Percentiles rank a stretch among this genome's conserved stretches.
These are phyloP conservation scores for Harmothoe impar DNA, from an alignment of 2,888 invertebrate species.

Conservation along the genomic window DNA sequence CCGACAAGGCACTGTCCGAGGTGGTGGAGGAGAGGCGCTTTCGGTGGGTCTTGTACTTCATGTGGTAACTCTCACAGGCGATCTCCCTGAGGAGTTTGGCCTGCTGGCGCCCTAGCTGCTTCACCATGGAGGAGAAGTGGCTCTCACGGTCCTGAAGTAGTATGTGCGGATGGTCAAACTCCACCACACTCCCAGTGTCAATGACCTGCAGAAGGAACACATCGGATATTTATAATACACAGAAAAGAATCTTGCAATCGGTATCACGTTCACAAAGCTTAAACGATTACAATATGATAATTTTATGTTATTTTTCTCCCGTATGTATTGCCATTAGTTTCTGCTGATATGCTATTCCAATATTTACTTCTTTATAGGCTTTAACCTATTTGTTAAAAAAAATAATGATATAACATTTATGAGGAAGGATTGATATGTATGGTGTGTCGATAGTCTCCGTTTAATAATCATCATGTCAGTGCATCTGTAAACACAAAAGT, in stretches of 20 bases:
- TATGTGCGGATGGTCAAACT: conserved; percentile 45
- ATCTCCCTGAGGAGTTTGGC: background rate
- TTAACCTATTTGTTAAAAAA: background rate
- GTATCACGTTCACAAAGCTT: background rate
- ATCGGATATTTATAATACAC: too few species aligned
- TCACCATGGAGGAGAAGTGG: conserved; percentile 39
- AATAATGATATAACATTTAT: too few species aligned
- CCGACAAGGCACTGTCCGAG: background rate
- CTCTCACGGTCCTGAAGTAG: conserved; percentile 28
- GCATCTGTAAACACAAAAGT: too few species aligned
- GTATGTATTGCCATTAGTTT: background rate
- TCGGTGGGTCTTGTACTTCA: background rate
- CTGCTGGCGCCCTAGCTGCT: background rate
- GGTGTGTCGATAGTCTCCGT: too few species aligned
- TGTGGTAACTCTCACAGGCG: background rate
- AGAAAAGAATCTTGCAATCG: background rate
- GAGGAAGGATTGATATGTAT: too few species aligned
- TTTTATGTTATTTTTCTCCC: too few species aligned
- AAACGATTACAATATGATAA: background rate
- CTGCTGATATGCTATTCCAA: background rate
- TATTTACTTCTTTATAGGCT: background rate
- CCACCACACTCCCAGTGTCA: conserved; percentile 11
- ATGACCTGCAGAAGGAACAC: background rate
- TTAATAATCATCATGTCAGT: too few species aligned
- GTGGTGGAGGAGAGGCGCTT: background rate